Base-by-base conservation (phyloP, 37 sponge, comb jelly and placozoan species). In the Haliclona indistincta region DNA sequence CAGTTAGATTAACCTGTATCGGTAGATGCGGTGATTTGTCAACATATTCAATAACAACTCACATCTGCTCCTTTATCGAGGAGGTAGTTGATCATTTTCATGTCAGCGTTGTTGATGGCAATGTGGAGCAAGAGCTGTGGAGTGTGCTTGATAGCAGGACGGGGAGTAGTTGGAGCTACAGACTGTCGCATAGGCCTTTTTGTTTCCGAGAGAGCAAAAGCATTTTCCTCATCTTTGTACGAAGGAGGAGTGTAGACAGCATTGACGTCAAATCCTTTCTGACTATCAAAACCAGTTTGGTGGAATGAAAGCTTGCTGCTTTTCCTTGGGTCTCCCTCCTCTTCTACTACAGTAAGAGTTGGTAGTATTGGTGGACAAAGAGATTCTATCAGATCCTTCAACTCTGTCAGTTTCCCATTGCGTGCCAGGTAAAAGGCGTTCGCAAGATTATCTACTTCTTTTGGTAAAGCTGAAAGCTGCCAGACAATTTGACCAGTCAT, bases 1-100 rank as follows among this genome's bases (percentile, higher is more conserved):
- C 69, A 72, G 44, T 39, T 15, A 7, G 36, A 66, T 87, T 92
- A 6, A 78, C 74, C 93, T 92, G 34, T 13, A 56, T 34, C 1
- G 38, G 38, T 20, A 37, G 5, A 17, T 34, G 40, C 4, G 11
- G 20, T 11, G 22, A 34, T 4, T 20, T 32, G 22, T 11, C 4
- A 33, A 37, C 22, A 37, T 38, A 26, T 38, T 20, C n/a, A 38
- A 56, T 37, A 55, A 4, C 1, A 15, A 54, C 84, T 76, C 45
- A 90, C 92, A 79, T 91, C 74, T 55, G 93, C 89, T 74, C 81
- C 85, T 52, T 84, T 84, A 26, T 75, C 67, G 43, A 92, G 64
- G 20, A 92, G 56, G 51, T 63, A 82, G 4, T 4, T 51, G 1
- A 80, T 53, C 93, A 92, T 87, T 1, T 83, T 77, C 38, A 80